phyloP scores from a whole-genome alignment of 2,113 vertebrate species.

The Daubentonia madagascariensis region DNA sequence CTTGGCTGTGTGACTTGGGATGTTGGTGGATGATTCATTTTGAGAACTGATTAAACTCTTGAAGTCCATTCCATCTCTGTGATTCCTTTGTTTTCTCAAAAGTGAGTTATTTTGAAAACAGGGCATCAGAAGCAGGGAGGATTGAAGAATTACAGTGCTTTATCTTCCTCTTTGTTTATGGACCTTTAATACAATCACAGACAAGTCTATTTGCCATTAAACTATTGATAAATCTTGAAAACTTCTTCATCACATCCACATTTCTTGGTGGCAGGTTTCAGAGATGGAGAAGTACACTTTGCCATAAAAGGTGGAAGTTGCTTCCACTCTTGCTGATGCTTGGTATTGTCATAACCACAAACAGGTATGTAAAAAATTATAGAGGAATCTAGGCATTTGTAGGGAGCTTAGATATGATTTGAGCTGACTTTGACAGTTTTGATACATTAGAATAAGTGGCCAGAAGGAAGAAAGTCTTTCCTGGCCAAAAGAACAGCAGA shows the following conservation, averaged over 20 bases:
- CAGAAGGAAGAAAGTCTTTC: background rate
- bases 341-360: background rate
- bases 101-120: slow-evolving; percentile 28
- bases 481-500: background rate
- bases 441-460: background rate
- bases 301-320: background rate
- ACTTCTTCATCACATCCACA: background rate
- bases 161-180: slow-evolving; percentile 11
- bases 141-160: background rate
- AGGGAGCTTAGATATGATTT: background rate
- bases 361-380: background rate
- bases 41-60: background rate
- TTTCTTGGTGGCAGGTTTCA: background rate
- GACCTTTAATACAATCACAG: background rate
- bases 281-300: background rate
- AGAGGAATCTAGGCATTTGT: background rate
- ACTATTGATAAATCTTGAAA: background rate
- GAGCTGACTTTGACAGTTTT: background rate
- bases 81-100: slow-evolving; percentile 16
- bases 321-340: background rate
- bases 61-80: background rate
- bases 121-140: background rate
- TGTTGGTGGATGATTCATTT: background rate
- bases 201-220: background rate
- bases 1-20: background rate